Evolutionary conservation across 2,113 vertebrate genomes (phyloP), one percentile per base, ranked within the genome.

Genomic region (Toxostoma redivivum): DNA sequence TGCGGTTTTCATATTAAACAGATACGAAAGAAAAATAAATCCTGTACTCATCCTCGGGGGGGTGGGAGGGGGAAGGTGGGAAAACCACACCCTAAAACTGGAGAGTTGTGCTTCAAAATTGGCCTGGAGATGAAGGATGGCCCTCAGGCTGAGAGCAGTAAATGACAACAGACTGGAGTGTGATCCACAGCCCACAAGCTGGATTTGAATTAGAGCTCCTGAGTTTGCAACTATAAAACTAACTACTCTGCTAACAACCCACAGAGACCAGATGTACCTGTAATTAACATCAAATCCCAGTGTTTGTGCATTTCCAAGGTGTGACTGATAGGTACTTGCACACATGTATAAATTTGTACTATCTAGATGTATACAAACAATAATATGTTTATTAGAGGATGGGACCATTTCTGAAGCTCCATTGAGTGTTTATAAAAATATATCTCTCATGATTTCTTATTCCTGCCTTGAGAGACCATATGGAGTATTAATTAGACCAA

Each of bases 231-330:
- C 88, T 66, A 27, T 77, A 69, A 94, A 90, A 38, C 38, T 54
- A 82, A 86, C 64, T 92, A 71, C 38, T 27, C 56, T 88, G 72
- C 42, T 88, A 86, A 81, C 48, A 92, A 90, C 82, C 92, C 82
- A 86, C 90, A 92, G 94, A 94, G 94, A 92, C 72, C 88, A 95
- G 91, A 94, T 96, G 92, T 83, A 93, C 83, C 24, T 21, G 12
- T 78, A 95, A 92, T 95, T 92, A 88, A 78, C 53, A 58, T 51
- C 44, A 86, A 90, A 78, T 38, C 10, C 40, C 70, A 60, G 16
- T 51, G 25, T 77, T 90, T 57, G 20, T 78, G 17, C 33, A 56
- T 88, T 90, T 88, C 61, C 54, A 90, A 77, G 54, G 60, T 95
- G 33, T 73, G 10, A n/a, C 10, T 83, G 21, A 35, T 70, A 58